Percentiles rank a stretch among this genome's conserved stretches.
Evolutionary conservation across 2,888 invertebrate genomes (phyloP).

Genomic region (Druceiella hillmani): DNA sequence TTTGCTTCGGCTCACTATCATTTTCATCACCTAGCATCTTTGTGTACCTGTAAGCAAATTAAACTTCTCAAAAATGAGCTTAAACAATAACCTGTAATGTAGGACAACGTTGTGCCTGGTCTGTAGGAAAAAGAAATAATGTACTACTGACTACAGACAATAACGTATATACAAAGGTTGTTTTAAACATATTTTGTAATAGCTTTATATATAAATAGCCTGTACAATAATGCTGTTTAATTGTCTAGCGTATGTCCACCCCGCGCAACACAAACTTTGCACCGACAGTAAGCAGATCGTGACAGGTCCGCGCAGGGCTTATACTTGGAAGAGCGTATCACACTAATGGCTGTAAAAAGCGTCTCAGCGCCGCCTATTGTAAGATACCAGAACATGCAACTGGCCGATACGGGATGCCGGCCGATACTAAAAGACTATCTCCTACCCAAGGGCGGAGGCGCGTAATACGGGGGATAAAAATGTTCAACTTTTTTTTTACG

Average conservation of each 20-base stretch:
- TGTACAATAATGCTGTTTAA: neutral
- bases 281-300: slow-evolving; percentile 7
- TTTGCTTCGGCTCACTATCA: slow-evolving; percentile 18
- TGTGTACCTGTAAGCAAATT: slow-evolving; percentile 15
- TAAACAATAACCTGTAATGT: slow-evolving; percentile 10
- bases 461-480: too few relatives aligned
- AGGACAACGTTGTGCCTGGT: slow-evolving; percentile 7
- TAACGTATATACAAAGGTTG: too few relatives aligned
- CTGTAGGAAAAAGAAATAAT: slow-evolving; percentile 3
- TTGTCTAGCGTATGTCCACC: too few relatives aligned
- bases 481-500: too few relatives aligned
- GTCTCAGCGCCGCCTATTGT: neutral
- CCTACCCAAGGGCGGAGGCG: too few relatives aligned
- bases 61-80: slow-evolving; percentile 5
- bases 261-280: slow-evolving; percentile 7
- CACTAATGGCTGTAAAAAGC: neutral
- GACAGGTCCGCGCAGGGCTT: slow-evolving; percentile 8
- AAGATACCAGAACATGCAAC: neutral
- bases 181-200: slow-evolving; percentile 3
- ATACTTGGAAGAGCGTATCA: slow-evolving; percentile 3
- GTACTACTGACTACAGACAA: slow-evolving; percentile 1
- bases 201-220: slow-evolving; percentile 5
- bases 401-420: slow-evolving; percentile 3
- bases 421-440: slow-evolving; percentile 8
- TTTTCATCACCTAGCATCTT: slow-evolving; percentile 19